Base-by-base conservation (phyloP, 2,888 invertebrate genomes). In the Chrysotoxum bicinctum region DNA sequence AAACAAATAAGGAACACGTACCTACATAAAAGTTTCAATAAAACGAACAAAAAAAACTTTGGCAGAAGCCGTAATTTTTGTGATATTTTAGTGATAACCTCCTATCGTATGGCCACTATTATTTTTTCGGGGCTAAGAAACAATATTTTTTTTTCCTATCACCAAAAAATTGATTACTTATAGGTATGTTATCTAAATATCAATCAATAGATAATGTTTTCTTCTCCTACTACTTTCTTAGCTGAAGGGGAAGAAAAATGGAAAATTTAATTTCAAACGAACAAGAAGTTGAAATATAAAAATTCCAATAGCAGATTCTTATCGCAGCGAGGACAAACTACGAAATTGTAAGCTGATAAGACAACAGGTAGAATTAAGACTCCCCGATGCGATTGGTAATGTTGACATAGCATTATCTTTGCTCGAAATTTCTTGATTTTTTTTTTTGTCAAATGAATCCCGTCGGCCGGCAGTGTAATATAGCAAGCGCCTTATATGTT, bases 51-150 rank as follows among this genome's bases (percentile, higher is more conserved):
- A 35, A 50, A 35, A 60, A 77, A 69, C 78, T 70, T 78, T 78
- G 37, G 80, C 84, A 84, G 84, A 84, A 84, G 84, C 84, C 58
- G 8, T 58, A 21, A 21, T 21, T 14, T 58, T 58, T 58, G 58
- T 58, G 58, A 58, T 75, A 66, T 79, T 72, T 62, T 19, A 19
- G 40, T 58, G 84, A 79, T 84, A 84, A 72, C 52, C 0, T 26
- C 72, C 76, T 84, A 84, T 84, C 84, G 50, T 40, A 80, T 80
- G 70, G 80, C 84, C 84, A 84, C 84, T 84, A 78, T 21, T 23
- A 32, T 50, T 64, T 48, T 84, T 84, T 70, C 23, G 64, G 75
- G 56, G 35, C 43, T 48, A 70, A 66, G 54, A 74, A 78, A 74
- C 45, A 54, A 43, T 21, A 69, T 50, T 7, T 21, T 40, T 56